Percentiles rank a stretch among this genome's conserved stretches.
phyloP scores from a whole-genome alignment of 2,888 invertebrate genomes.

The Nebria brevicollis region DNA sequence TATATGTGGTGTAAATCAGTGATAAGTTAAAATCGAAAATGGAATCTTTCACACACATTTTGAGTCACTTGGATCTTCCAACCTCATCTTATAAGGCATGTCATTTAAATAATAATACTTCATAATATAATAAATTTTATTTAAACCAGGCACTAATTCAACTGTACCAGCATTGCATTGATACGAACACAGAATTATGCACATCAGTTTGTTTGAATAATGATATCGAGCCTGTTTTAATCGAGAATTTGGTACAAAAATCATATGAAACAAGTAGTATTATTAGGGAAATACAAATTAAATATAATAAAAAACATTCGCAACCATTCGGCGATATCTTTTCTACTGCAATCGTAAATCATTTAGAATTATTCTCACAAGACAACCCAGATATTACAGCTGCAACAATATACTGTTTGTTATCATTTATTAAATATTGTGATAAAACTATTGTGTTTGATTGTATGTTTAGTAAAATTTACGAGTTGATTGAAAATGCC shows the following conservation, averaged over 20 bases:
- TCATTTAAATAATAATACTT: slow-evolving; percentile 15
- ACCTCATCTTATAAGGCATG: slow-evolving; percentile 26
- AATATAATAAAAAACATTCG: slow-evolving; percentile 38
- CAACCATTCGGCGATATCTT: slow-evolving; percentile 21
- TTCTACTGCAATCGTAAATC: slow-evolving; percentile 20
- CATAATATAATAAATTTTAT: slow-evolving; percentile 13
- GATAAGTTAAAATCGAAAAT: slow-evolving; percentile 23
- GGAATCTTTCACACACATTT: slow-evolving; percentile 31
- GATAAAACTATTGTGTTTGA: slow-evolving; percentile 15
- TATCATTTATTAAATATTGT: slow-evolving; percentile 35
- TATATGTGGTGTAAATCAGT: neutral
- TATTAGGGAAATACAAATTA: slow-evolving; percentile 16
- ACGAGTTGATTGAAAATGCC: slow-evolving; percentile 52
- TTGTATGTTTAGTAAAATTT: slow-evolving; percentile 48
- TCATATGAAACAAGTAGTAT: slow-evolving; percentile 33
- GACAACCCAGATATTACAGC: slow-evolving; percentile 31
- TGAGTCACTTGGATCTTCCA: slow-evolving; percentile 34
- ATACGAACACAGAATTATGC: slow-evolving; percentile 26
- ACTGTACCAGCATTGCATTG: slow-evolving; percentile 27
- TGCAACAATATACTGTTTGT: slow-evolving; percentile 30
- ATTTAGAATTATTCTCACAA: slow-evolving; percentile 24
- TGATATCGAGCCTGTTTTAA: slow-evolving; percentile 21
- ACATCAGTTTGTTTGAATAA: slow-evolving; percentile 21
- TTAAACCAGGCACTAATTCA: slow-evolving; percentile 29
- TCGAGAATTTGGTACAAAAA: slow-evolving; percentile 19